phyloP scores from a whole-genome alignment of 2,113 vertebrate genomes.

The Kryptolebias marmoratus region DNA sequence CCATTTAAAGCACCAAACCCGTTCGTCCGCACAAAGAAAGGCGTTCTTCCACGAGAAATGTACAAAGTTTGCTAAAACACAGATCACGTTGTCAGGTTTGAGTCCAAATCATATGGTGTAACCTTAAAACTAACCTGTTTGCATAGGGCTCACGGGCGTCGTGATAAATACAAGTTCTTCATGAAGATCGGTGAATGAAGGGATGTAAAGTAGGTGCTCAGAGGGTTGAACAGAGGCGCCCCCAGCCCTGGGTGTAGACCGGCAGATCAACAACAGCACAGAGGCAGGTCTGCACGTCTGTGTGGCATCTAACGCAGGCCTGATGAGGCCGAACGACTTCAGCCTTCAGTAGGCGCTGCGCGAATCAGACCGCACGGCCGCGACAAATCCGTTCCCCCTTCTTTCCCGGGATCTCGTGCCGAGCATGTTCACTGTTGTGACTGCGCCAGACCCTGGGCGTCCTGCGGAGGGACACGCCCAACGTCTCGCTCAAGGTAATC shows the following conservation, averaged over 20 bases:
- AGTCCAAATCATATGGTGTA: too few species aligned
- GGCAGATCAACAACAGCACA: conserved; percentile 44
- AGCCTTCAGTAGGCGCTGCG: conserved; percentile 68
- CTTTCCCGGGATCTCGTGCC: conserved; percentile 54
- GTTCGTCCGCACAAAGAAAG: too few species aligned
- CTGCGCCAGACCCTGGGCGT: conserved; percentile 74
- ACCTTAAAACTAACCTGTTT: too few species aligned
- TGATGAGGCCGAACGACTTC: conserved; percentile 75
- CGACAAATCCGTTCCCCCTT: conserved; percentile 34
- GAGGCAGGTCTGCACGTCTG: conserved; percentile 29
- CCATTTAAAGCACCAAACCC: too few species aligned
- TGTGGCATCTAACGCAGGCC: conserved; percentile 58
- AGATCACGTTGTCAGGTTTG: too few species aligned
- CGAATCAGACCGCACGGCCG: conserved; percentile 41
- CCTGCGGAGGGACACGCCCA: conserved; percentile 56
- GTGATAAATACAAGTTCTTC: too few species aligned
- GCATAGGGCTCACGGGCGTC: too few species aligned
- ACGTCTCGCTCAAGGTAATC: conserved; percentile 76
- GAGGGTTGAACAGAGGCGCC: neutral
- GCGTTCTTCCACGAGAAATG: too few species aligned
- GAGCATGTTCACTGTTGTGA: conserved; percentile 68
- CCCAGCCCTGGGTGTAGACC: conserved; percentile 10
- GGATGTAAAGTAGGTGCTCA: too few species aligned
- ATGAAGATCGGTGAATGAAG: too few species aligned
- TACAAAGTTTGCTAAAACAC: too few species aligned